A percentile compares a stretch with the other conserved stretches of the same genome.
Conservation (phyloP, 2,797 vertebrate species). For the Dromococcyx pavoninus region DNA sequence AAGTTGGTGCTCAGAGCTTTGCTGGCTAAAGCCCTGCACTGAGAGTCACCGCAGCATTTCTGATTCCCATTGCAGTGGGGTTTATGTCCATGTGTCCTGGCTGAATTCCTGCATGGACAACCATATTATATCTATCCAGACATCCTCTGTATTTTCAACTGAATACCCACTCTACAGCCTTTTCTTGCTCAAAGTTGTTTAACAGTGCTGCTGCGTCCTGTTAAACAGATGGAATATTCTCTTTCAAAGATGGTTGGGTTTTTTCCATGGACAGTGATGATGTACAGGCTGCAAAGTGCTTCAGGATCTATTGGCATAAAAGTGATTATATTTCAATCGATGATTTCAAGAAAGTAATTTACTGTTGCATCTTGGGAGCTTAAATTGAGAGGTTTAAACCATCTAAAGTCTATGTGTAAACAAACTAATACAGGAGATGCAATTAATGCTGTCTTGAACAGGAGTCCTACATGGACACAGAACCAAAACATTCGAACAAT, state of each 20-base stretch:
- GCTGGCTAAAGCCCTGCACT: background rate
- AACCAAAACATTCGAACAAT: conserved; percentile 44
- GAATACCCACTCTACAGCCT: background rate
- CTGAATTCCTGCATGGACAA: background rate
- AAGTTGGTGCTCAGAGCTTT: background rate
- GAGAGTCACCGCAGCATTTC: background rate
- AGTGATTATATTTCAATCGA: background rate
- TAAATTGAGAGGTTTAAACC: background rate
- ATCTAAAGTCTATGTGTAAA: background rate
- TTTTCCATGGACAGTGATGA: background rate
- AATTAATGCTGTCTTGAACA: background rate
- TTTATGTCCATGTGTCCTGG: background rate
- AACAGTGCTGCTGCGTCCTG: background rate
- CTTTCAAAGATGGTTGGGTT: background rate
- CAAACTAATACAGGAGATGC: background rate
- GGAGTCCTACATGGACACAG: background rate
- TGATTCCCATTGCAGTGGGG: background rate
- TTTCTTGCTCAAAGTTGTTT: background rate
- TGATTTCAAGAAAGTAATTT: background rate
- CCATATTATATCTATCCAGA: background rate
- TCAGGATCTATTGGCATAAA: background rate
- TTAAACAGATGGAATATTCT: background rate
- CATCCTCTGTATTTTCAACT: background rate
- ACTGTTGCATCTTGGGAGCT: background rate
- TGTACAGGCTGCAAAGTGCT: background rate